These are phyloP conservation scores for Loris lydekkerianus DNA, from an alignment of 2,797 vertebrate species.

Conservation along the genomic window DNA sequence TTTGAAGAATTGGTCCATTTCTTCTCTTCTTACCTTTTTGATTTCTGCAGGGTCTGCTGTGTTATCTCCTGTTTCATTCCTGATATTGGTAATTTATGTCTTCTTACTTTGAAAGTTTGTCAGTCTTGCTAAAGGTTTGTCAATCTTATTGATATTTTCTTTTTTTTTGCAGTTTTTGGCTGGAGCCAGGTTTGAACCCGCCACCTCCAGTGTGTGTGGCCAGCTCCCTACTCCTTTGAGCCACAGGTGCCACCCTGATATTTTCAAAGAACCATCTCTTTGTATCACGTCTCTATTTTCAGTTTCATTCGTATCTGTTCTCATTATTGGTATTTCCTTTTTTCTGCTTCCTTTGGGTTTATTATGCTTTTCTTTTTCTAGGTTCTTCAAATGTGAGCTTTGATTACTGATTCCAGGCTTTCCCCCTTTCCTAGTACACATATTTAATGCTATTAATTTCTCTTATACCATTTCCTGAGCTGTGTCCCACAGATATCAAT, in stretches of 20 bases:
- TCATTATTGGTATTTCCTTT: neutral
- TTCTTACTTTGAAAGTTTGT: neutral
- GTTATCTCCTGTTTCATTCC: neutral
- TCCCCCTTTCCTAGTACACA: neutral
- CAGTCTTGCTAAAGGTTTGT: neutral
- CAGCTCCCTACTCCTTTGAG: no score
- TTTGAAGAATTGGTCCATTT: slow-evolving; percentile 45
- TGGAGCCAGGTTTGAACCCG: no score
- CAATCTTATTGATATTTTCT: neutral
- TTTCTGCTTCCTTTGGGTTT: slow-evolving; percentile 7
- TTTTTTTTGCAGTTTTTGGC: no score
- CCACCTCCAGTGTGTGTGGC: no score
- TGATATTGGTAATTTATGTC: neutral
- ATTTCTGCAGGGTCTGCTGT: neutral
- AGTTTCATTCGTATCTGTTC: neutral
- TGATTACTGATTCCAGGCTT: neutral
- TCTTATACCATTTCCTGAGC: neutral
- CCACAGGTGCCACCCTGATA: neutral
- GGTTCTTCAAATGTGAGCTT: neutral
- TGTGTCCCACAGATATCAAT: neutral
- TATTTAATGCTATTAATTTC: slow-evolving; percentile 13
- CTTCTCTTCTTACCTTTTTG: neutral
- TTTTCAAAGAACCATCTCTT: slow-evolving; percentile 25
- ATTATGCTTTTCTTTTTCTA: neutral
- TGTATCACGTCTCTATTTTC: neutral